These are phyloP conservation scores for Rhogogaster chlorosoma DNA, from an alignment of 2,888 invertebrate genomes.

Conservation along the genomic window DNA sequence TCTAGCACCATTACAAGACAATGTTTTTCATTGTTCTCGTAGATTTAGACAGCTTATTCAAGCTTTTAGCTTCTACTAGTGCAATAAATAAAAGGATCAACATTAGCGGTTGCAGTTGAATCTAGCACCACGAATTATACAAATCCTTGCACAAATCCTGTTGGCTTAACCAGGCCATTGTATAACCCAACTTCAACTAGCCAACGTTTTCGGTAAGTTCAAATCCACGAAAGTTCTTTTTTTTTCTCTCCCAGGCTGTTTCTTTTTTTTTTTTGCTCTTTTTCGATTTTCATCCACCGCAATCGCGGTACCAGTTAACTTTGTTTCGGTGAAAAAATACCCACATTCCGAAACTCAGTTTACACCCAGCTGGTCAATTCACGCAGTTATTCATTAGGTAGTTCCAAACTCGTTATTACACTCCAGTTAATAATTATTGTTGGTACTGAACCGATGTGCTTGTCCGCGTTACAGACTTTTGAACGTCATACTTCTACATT, in stretches of 20 bases:
- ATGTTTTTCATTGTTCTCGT: conserved; percentile 56
- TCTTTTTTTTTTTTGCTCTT: not conserved
- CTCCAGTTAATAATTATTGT: conserved; percentile 61
- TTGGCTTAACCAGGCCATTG: conserved; percentile 42
- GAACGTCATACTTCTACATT: conserved; percentile 3
- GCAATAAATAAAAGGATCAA: conserved; percentile 60
- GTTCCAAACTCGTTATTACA: conserved; percentile 67
- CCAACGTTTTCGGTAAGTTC: conserved; percentile 34
- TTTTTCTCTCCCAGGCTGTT: not conserved
- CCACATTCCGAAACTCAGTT: conserved; percentile 61
- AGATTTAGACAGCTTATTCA: conserved; percentile 54
- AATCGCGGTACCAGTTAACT: conserved; percentile 6
- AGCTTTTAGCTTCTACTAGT: conserved; percentile 36
- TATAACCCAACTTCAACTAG: conserved; percentile 26
- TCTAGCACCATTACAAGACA: conserved; percentile 31
- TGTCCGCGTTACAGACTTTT: conserved; percentile 9
- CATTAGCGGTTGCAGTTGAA: conserved; percentile 56
- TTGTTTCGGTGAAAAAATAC: not conserved
- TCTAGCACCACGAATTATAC: conserved; percentile 58
- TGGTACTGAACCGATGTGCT: conserved; percentile 13
- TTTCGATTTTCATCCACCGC: conserved; percentile 15
- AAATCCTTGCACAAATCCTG: conserved; percentile 58
- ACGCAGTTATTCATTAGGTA: conserved; percentile 67
- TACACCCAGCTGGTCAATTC: conserved; percentile 65
- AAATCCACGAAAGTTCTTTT: conserved; percentile 17